Evolutionary conservation across 2,797 vertebrate genomes (phyloP).

Genomic region (Rhadinocentrus ornatus): DNA sequence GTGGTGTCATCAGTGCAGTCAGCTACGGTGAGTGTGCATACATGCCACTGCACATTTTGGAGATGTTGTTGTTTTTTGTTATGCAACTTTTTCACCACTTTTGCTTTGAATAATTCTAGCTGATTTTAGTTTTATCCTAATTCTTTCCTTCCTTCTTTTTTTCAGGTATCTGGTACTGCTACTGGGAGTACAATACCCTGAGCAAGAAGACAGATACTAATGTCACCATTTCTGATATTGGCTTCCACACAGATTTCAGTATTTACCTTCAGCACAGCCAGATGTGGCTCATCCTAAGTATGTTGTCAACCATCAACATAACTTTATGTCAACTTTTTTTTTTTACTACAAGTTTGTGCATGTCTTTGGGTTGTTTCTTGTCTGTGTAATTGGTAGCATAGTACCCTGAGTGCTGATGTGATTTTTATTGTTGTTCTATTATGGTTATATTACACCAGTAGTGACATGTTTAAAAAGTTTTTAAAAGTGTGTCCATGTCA

Average conservation of each 20-base stretch:
- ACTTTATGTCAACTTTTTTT: background rate
- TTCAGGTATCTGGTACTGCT: constrained; percentile 94
- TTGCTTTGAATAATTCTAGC: background rate
- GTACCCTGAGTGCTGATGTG: background rate
- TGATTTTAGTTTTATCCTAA: constrained; percentile 3
- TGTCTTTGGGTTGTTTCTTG: background rate
- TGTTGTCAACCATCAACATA: constrained; percentile 48
- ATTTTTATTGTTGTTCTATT: background rate
- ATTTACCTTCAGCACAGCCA: constrained; percentile 92
- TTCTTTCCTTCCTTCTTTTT: background rate
- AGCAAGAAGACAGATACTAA: constrained; percentile 82
- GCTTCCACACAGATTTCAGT: constrained; percentile 90
- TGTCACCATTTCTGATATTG: constrained; percentile 87
- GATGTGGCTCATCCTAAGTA: constrained; percentile 95
- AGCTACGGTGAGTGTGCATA: constrained; percentile 84
- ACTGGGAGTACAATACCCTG: constrained; percentile 86
- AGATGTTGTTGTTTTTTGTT: background rate
- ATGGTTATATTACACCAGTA: background rate
- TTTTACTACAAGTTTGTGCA: background rate
- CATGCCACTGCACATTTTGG: background rate
- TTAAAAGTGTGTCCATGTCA: background rate
- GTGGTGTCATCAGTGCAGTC: constrained; percentile 86
- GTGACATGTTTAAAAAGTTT: background rate
- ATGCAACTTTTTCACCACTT: background rate
- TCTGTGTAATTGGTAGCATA: background rate